A percentile compares a stretch with the other conserved stretches of the same genome.
Evolutionary conservation across 2,888 invertebrate species (phyloP).

Genomic region (Schrankia costaestrigalis): DNA sequence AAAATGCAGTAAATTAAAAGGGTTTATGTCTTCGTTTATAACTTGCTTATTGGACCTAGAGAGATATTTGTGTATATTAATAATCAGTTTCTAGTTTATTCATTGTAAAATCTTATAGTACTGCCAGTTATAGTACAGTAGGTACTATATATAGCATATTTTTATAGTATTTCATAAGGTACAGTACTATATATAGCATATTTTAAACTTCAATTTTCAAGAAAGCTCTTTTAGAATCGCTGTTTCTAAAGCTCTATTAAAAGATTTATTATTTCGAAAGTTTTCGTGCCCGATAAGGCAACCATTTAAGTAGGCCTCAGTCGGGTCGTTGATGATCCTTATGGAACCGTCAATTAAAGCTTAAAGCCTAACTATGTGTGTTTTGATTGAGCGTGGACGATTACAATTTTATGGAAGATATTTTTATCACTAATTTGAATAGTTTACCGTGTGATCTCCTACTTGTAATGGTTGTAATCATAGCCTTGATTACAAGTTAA

Average conservation of each 20-base stretch:
- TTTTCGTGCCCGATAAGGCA: conserved; percentile 50
- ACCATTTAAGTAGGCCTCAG: conserved; percentile 37
- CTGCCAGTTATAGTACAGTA: too few relatives aligned
- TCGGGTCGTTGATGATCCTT: conserved; percentile 27
- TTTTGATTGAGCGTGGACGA: conserved; percentile 40
- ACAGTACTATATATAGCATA: too few relatives aligned
- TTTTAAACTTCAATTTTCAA: too few relatives aligned
- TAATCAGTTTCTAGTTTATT: too few relatives aligned
- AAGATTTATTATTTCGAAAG: conserved; percentile 61
- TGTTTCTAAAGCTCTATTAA: conserved; percentile 27
- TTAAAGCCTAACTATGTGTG: conserved; percentile 32
- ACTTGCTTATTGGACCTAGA: too few relatives aligned
- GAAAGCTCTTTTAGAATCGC: too few relatives aligned
- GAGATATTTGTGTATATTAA: too few relatives aligned
- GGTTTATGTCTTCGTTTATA: too few relatives aligned
- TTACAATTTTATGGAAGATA: conserved; percentile 31
- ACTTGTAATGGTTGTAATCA: conserved; percentile 15
- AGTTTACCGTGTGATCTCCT: conserved; percentile 16
- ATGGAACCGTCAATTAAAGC: conserved; percentile 27
- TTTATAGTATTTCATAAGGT: too few relatives aligned
- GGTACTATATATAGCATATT: too few relatives aligned
- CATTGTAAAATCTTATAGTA: too few relatives aligned
- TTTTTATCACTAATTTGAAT: conserved; percentile 21
- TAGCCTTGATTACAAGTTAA: conserved; percentile 14
- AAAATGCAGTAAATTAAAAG: too few relatives aligned